A percentile compares a stretch with the other conserved stretches of the same genome.
Conservation (phyloP, 2,888 invertebrate species). For the Agriotes lineatus region DNA sequence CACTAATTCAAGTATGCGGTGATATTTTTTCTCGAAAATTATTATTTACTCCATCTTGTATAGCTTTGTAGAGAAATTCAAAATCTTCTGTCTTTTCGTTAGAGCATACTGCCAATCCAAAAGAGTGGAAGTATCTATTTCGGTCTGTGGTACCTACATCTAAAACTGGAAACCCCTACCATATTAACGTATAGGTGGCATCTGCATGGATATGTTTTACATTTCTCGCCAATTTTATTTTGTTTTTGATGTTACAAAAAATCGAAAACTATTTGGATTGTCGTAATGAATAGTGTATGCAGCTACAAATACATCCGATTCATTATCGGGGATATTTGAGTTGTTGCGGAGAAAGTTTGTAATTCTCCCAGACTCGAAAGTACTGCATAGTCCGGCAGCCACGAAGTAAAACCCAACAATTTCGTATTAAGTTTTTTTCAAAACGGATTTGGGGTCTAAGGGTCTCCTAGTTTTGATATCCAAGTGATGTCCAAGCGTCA, state of each 20-base stretch:
- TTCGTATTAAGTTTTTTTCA: no score
- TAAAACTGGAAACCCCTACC: constrained; percentile 30
- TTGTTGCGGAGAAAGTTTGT: not conserved
- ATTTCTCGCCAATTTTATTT: no score
- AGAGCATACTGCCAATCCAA: constrained; percentile 24
- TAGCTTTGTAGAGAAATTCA: constrained; percentile 1
- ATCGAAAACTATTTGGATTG: not conserved
- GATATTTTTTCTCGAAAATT: not conserved
- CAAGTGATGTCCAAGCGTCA: no score
- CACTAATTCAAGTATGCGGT: not conserved
- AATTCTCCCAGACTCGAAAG: no score
- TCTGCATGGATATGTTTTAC: constrained; percentile 21
- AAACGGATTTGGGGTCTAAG: no score
- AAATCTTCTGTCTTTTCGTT: no score
- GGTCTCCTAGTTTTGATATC: no score
- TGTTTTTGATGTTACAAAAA: not conserved
- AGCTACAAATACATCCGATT: not conserved
- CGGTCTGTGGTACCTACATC: constrained; percentile 12
- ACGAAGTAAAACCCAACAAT: no score
- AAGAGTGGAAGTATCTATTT: constrained; percentile 24
- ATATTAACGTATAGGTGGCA: constrained; percentile 26
- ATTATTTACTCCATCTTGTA: not conserved
- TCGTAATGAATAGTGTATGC: constrained; percentile 4
- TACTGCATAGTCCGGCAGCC: no score
- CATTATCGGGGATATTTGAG: no score